Evolutionary conservation across 2,113 vertebrate species (phyloP).

Genomic region (Pachycephala philippinensis): DNA sequence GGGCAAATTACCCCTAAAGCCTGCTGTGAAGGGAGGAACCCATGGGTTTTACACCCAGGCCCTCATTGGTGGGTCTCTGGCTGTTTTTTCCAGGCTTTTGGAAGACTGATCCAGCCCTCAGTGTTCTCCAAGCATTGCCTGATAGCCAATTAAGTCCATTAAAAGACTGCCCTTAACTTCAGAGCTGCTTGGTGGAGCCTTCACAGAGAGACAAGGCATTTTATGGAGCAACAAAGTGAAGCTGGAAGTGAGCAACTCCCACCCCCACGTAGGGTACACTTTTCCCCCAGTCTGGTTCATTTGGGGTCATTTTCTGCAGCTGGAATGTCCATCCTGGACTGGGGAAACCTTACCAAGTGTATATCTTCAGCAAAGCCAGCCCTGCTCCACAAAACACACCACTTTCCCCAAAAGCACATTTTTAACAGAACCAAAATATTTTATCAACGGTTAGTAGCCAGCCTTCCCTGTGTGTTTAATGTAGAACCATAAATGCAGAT

Average conservation of each 20-base stretch:
- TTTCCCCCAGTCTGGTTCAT: neutral
- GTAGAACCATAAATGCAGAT: conserved; percentile 25
- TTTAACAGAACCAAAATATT: neutral
- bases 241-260: neutral
- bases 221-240: fast-evolving
- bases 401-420: neutral
- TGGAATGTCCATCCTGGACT: neutral
- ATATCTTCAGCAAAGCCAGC: neutral
- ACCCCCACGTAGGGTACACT: fast-evolving
- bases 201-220: neutral
- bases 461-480: neutral
- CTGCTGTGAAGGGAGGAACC: neutral
- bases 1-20: neutral
- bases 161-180: neutral
- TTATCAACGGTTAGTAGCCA: neutral
- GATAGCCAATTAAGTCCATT: neutral
- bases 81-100: neutral
- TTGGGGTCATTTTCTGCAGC: neutral
- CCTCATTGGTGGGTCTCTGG: fast-evolving
- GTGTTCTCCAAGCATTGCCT: neutral
- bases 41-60: neutral
- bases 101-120: neutral
- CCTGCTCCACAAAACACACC: neutral
- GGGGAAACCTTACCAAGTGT: neutral
- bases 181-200: neutral